Evolutionary conservation across 2,113 vertebrate genomes (phyloP), one percentile per base, ranked within the genome.

Genomic region (Charina bottae): DNA sequence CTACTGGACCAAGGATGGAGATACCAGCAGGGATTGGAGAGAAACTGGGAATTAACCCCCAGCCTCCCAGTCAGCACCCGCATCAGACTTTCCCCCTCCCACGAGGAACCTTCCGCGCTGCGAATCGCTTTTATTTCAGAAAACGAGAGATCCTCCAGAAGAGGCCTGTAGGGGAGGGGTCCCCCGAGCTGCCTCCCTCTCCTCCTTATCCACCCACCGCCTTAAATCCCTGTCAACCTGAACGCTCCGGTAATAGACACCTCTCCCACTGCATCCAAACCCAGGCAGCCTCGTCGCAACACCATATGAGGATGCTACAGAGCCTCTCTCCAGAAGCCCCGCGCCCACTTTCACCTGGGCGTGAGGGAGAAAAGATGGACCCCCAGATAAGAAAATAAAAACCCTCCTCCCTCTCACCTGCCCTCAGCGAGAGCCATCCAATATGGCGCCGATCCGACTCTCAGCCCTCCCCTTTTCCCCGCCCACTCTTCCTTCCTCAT

Each of bases 371-470:
- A 85, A 28, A 28, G 46, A 85, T 0, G 83, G 46, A 28, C 33
- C n/a, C 68, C 2, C 33, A 42, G 33, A 15, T 78, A 78, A n/a
- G 33, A 23, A 78, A 42, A 78, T 10, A 21, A 9, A 37, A 78
- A 49, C 42, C 24, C 0, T 54, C 72, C 33, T 3, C 26, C 83
- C 87, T 89, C 89, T 37, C 92, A 93, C 58, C 54, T 87, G 59
- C 96, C 95, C 95, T 59, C 26, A 8, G 59, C 49, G 68, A 64
- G 62, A 84, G 62, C 90, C 85, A 3, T 26, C 60, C 95, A 94
- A 95, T 93, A 95, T 94, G 95, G 95, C 95, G 85, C 88, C 78
- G 62, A 6, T 92, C 46, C 58, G 91, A 89, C 37, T 19, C 85
- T n/a, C 85, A 4, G 24, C 33, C 90, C 3, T 9, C 6, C 56